Conservation (phyloP, 2,113 vertebrate genomes). For the Benitochromis conjunctus region DNA sequence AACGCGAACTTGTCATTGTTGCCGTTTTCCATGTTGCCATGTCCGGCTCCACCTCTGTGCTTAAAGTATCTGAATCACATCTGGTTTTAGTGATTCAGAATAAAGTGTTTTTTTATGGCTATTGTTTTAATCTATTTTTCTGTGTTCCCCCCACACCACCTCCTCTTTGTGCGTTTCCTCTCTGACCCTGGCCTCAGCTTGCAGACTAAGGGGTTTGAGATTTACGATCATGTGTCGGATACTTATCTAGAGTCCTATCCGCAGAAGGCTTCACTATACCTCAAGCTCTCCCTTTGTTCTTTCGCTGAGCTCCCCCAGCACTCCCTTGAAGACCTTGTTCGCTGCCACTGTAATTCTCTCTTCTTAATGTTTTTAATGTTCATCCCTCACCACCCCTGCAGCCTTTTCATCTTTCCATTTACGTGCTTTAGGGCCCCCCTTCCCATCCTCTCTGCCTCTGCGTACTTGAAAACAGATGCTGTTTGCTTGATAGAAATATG, state of each 20-base stretch:
- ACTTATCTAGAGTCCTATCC: slow-evolving; percentile 52
- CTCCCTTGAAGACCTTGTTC: slow-evolving; percentile 58
- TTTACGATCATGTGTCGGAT: slow-evolving; percentile 53
- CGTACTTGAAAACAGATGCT: slow-evolving; percentile 29
- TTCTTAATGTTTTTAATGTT: slow-evolving; percentile 65
- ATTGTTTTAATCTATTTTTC: slow-evolving; percentile 43
- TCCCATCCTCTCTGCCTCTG: neutral
- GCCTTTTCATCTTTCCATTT: slow-evolving; percentile 67
- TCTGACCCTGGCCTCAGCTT: slow-evolving; percentile 48
- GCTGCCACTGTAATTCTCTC: slow-evolving; percentile 60
- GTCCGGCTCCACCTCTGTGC: neutral
- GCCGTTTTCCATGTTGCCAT: slow-evolving; percentile 25
- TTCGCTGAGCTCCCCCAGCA: slow-evolving; percentile 7
- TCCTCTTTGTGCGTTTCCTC: slow-evolving; percentile 27
- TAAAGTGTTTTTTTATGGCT: slow-evolving; percentile 15
- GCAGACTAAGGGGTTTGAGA: slow-evolving; percentile 43
- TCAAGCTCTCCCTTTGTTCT: slow-evolving; percentile 61
- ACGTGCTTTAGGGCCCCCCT: slow-evolving; percentile 9
- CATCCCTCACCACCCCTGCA: slow-evolving; percentile 42
- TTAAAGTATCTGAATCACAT: neutral
- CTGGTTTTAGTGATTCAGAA: slow-evolving; percentile 35
- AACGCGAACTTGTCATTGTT: slow-evolving; percentile 23
- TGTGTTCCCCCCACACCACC: slow-evolving; percentile 3
- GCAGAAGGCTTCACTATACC: slow-evolving; percentile 24
- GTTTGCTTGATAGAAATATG: slow-evolving; percentile 14